A percentile compares a stretch with the other conserved stretches of the same genome.
Conservation (phyloP, 2,888 invertebrate species). For the Melieria crassipennis region DNA sequence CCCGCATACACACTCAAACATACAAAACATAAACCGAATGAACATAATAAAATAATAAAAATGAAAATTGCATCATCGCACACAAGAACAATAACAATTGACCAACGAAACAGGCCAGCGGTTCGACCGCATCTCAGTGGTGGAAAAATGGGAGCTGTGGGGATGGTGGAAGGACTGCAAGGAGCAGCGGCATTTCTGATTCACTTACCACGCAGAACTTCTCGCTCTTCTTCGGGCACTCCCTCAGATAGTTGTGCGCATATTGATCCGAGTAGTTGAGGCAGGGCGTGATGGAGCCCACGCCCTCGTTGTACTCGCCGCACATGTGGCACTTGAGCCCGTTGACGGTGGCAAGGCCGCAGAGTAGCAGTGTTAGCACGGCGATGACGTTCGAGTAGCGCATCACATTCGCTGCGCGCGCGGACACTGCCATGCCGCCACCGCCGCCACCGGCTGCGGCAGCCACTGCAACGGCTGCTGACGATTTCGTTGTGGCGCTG, state of each 20-base stretch:
- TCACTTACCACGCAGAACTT: slow-evolving; percentile 81
- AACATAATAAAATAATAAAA: too few species aligned
- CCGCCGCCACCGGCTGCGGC: slow-evolving; percentile 4
- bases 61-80: not conserved
- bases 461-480: slow-evolving; percentile 11
- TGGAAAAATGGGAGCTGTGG: slow-evolving; percentile 9
- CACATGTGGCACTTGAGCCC: slow-evolving; percentile 77
- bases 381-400: slow-evolving; percentile 48
- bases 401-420: slow-evolving; percentile 37
- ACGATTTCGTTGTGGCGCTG: slow-evolving; percentile 18
- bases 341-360: slow-evolving; percentile 57
- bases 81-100: slow-evolving; percentile 20
- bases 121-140: not conserved
- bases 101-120: not conserved
- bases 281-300: slow-evolving; percentile 86
- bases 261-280: slow-evolving; percentile 74
- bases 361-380: slow-evolving; percentile 53
- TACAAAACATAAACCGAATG: too few species aligned
- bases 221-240: slow-evolving; percentile 72
- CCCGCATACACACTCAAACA: too few species aligned
- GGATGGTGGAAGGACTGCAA: not conserved
- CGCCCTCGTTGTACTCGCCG: slow-evolving; percentile 86
- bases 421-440: slow-evolving; percentile 16
- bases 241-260: slow-evolving; percentile 75
- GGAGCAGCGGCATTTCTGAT: not conserved